These are phyloP conservation scores for Netelia melanura DNA, from an alignment of 2,888 invertebrate species.

Conservation along the genomic window DNA sequence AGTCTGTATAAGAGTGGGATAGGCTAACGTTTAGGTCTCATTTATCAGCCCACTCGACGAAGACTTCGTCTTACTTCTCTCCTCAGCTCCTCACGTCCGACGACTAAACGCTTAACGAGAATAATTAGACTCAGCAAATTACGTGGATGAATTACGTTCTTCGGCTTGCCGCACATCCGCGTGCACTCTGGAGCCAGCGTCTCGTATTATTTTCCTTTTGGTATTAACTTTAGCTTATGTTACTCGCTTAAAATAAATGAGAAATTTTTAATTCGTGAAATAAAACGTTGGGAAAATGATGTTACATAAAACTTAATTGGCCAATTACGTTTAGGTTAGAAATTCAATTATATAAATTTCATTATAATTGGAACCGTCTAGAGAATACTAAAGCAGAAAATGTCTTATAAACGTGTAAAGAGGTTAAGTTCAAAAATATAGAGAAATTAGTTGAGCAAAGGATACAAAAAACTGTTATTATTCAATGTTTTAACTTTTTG, in stretches of 20 bases:
- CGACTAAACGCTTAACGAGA: slow-evolving; percentile 56
- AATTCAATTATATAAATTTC: too few species aligned
- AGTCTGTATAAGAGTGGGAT: slow-evolving; percentile 7
- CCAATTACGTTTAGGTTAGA: neutral
- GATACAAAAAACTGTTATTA: too few species aligned
- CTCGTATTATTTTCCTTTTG: neutral
- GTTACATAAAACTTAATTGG: neutral
- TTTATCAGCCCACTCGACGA: slow-evolving; percentile 50
- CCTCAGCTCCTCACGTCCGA: slow-evolving; percentile 1
- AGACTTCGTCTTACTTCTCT: slow-evolving; percentile 14
- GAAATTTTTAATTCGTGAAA: too few species aligned
- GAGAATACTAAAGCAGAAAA: too few species aligned
- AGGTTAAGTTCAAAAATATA: too few species aligned
- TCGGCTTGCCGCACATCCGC: neutral
- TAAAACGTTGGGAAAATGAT: neutral
- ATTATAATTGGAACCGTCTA: too few species aligned
- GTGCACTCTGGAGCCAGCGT: neutral
- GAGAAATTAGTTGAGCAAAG: too few species aligned
- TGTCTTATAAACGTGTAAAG: too few species aligned
- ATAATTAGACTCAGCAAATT: slow-evolving; percentile 59
- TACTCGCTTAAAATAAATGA: neutral
- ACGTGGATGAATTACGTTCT: slow-evolving; percentile 41
- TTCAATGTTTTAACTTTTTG: too few species aligned
- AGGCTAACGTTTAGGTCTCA: slow-evolving; percentile 45
- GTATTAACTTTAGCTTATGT: neutral